phyloP scores from a whole-genome alignment of 2,113 vertebrate genomes.

The Numida meleagris region DNA sequence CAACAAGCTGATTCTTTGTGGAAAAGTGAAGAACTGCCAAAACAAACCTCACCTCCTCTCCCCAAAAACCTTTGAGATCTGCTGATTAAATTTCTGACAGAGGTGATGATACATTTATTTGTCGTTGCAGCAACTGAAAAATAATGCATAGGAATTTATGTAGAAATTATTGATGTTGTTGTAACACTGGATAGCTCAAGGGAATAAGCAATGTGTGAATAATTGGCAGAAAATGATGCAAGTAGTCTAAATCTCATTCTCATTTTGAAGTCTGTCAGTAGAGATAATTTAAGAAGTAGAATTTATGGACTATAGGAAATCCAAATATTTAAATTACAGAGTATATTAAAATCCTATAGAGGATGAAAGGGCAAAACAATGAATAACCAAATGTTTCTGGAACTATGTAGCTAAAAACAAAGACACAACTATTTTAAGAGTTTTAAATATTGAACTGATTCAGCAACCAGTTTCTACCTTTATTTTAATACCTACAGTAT shows the following conservation, averaged over 20 bases:
- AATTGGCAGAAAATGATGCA: background rate
- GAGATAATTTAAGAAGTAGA: background rate
- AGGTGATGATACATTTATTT: background rate
- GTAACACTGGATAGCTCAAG: background rate
- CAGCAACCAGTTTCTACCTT: background rate
- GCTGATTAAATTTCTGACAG: background rate
- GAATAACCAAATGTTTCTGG: background rate
- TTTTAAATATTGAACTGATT: slow-evolving; percentile 5
- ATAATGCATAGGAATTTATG: background rate
- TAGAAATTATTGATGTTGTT: background rate
- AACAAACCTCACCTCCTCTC: background rate
- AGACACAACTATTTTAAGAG: background rate
- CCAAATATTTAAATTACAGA: background rate
- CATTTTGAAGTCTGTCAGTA: background rate
- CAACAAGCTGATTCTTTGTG: background rate
- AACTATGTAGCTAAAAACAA: background rate
- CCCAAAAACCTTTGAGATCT: background rate
- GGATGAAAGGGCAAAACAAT: background rate
- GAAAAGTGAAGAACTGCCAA: background rate
- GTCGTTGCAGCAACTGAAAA: background rate
- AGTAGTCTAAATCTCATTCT: background rate
- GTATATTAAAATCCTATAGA: background rate
- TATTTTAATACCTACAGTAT: background rate
- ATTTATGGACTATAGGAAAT: background rate
- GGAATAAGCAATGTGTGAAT: background rate